Conservation (phyloP, 2,888 invertebrate species). For the Gymnocheta viridis region DNA sequence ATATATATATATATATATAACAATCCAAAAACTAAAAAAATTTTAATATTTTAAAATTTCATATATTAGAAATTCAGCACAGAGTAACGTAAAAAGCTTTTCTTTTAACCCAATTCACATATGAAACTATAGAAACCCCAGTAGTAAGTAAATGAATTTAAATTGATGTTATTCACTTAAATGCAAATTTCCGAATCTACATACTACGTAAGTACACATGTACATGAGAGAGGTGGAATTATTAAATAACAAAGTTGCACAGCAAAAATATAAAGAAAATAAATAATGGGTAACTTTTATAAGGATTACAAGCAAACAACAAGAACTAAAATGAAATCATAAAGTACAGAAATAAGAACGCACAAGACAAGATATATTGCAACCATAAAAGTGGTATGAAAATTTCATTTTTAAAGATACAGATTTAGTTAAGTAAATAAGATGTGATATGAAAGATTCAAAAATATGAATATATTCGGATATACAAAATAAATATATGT, state of each 20-base stretch:
- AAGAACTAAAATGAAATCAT: background rate
- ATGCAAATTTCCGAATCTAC: constrained; percentile 29
- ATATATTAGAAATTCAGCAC: background rate
- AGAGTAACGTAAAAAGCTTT: background rate
- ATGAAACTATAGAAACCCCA: too few species aligned
- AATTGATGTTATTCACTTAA: constrained; percentile 36
- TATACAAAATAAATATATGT: background rate
- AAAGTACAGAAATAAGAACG: background rate
- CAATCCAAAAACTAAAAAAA: background rate
- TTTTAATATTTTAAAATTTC: background rate
- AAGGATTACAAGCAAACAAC: constrained; percentile 2
- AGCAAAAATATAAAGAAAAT: background rate
- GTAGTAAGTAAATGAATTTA: constrained; percentile 39
- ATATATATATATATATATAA: too few species aligned
- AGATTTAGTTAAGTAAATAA: constrained; percentile 30
- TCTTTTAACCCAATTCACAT: background rate
- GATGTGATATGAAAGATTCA: constrained; percentile 36
- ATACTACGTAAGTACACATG: background rate
- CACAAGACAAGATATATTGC: constrained; percentile 28
- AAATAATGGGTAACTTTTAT: background rate
- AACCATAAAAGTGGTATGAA: constrained; percentile 2
- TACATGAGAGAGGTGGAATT: background rate
- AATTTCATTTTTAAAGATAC: constrained; percentile 18
- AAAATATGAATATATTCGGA: background rate
- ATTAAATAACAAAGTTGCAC: background rate